Conservation (phyloP, 2,888 invertebrate species). For the Euspilapteryx auroguttella region DNA sequence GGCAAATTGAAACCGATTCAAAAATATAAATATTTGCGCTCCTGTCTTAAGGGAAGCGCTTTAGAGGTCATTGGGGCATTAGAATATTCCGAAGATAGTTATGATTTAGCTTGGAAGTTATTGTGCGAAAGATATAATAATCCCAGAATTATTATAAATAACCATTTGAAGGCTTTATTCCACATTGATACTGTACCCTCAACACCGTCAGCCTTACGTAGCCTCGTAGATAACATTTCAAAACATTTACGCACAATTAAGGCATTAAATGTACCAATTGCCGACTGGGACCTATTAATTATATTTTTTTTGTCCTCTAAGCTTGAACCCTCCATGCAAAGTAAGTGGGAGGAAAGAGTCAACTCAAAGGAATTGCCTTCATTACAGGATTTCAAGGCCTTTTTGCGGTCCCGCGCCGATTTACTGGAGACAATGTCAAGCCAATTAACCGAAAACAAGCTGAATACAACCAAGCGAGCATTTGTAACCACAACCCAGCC, state of each 20-base stretch:
- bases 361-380: too few species aligned
- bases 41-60: slow-evolving; percentile 1
- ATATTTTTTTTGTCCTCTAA: background rate
- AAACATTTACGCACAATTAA: too few species aligned
- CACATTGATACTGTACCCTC: background rate
- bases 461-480: too few species aligned
- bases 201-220: background rate
- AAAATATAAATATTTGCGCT: slow-evolving; percentile 2
- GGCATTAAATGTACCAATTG: background rate
- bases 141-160: too few species aligned
- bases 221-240: slow-evolving; percentile 1
- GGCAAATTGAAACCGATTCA: slow-evolving; percentile 2
- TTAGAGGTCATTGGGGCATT: background rate
- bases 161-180: background rate
- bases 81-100: too few species aligned
- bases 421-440: too few species aligned
- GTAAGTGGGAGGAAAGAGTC: slow-evolving; percentile 1
- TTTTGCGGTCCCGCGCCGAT: too few species aligned
- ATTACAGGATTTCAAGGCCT: too few species aligned
- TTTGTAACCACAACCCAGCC: too few species aligned
- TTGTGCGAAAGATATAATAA: too few species aligned
- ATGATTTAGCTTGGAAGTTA: too few species aligned
- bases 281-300: background rate
- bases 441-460: too few species aligned
- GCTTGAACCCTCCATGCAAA: background rate